Conservation (phyloP, 2,797 vertebrate species). For the Chromis chromis region DNA sequence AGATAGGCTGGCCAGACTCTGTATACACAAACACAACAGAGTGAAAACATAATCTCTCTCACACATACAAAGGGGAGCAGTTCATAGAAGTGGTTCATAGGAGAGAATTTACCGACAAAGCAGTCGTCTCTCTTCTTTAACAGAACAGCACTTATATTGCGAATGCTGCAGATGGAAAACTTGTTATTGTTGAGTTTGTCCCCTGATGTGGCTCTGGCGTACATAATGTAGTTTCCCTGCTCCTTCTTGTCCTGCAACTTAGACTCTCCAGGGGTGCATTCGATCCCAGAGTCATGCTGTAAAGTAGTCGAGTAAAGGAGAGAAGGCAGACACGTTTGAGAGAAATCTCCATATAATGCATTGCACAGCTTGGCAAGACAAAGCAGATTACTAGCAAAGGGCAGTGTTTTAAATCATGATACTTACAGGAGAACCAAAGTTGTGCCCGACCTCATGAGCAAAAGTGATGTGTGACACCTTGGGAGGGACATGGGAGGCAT, state of each 20-base stretch:
- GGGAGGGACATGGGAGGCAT: slow-evolving; percentile 94
- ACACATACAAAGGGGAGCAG: background rate
- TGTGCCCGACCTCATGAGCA: slow-evolving; percentile 98
- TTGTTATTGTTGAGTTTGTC: slow-evolving; percentile 98
- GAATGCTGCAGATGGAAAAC: slow-evolving; percentile 94
- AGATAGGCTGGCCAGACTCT: slow-evolving; percentile 98
- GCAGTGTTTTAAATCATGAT: slow-evolving; percentile 4
- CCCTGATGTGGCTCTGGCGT: slow-evolving; percentile 96
- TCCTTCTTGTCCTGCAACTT: slow-evolving; percentile 90
- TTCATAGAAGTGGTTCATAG: background rate
- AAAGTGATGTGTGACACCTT: slow-evolving; percentile 99
- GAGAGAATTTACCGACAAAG: slow-evolving; percentile 91
- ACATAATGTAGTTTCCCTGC: slow-evolving; percentile 97
- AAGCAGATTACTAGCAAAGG: background rate
- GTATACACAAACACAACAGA: slow-evolving; percentile 54
- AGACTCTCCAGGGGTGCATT: slow-evolving; percentile 96
- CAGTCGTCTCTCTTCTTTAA: slow-evolving; percentile 90
- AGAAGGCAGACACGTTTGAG: background rate
- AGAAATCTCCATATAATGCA: slow-evolving; percentile 8
- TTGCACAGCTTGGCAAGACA: slow-evolving; percentile 3
- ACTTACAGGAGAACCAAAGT: slow-evolving; percentile 98
- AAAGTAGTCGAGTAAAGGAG: slow-evolving; percentile 23
- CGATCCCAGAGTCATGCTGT: slow-evolving; percentile 96
- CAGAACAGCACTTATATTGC: slow-evolving; percentile 95
- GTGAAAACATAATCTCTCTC: slow-evolving; percentile 29